These are phyloP conservation scores for Chaenocephalus aceratus DNA, from an alignment of 2,113 vertebrate species.

Conservation along the genomic window DNA sequence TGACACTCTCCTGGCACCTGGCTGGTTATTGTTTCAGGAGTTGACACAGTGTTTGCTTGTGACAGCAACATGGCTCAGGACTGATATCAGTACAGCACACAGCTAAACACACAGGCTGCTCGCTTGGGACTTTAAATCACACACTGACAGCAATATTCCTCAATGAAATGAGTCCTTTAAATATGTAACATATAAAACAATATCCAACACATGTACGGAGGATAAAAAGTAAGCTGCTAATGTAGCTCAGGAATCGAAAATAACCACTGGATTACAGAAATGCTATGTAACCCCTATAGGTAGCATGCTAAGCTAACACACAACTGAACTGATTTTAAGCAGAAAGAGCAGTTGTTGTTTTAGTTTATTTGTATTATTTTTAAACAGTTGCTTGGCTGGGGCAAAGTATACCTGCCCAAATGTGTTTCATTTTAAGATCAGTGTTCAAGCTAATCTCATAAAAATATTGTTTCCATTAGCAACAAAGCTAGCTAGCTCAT, in stretches of 20 bases:
- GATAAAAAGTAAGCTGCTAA: background rate
- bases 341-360: too few species aligned
- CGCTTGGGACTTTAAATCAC: background rate
- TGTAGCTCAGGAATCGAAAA: background rate
- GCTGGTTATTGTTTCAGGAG: slow-evolving; percentile 54
- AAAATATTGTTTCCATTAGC: too few species aligned
- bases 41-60: slow-evolving; percentile 19
- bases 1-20: slow-evolving; percentile 34
- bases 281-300: background rate
- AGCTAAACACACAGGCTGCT: background rate
- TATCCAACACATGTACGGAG: background rate
- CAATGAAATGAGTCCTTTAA: slow-evolving; percentile 3
- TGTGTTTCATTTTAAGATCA: too few species aligned
- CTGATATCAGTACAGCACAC: background rate
- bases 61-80: slow-evolving; percentile 33
- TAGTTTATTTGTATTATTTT: too few species aligned
- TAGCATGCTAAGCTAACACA: background rate
- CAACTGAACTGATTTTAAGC: background rate
- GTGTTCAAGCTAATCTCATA: too few species aligned
- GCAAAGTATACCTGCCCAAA: background rate
- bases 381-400: background rate
- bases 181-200: background rate
- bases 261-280: background rate
- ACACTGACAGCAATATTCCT: background rate
- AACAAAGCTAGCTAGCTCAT: too few species aligned